Conservation (phyloP, 53 echinoderm and acorn worm genomes). For the Henricia sp. region DNA sequence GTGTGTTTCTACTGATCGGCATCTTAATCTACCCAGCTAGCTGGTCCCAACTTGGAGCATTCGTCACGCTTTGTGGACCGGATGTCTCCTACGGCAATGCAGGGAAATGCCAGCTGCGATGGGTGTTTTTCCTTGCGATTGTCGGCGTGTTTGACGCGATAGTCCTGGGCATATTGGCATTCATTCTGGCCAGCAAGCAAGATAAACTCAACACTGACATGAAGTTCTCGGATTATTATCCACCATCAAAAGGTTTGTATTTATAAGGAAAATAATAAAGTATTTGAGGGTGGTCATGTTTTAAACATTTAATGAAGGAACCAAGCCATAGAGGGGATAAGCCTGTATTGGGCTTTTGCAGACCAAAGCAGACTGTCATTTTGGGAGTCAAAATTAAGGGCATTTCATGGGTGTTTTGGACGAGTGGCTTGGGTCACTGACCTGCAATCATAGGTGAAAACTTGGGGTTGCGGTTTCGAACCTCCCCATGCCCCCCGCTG, state of each 20-base stretch:
- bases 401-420: too few relatives aligned
- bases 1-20: constrained; percentile 79
- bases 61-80: constrained; percentile 53
- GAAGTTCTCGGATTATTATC: constrained; percentile 92
- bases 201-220: constrained; percentile 90
- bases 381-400: too few relatives aligned
- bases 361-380: too few relatives aligned
- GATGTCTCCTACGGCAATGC: constrained; percentile 57
- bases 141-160: constrained; percentile 91
- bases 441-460: too few relatives aligned
- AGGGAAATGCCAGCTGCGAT: constrained; percentile 79
- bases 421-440: too few relatives aligned
- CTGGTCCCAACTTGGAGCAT: constrained; percentile 59
- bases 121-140: constrained; percentile 96
- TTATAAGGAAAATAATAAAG: too few relatives aligned
- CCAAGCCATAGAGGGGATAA: too few relatives aligned
- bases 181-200: constrained; percentile 92
- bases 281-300: too few relatives aligned
- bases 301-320: too few relatives aligned
- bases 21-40: constrained; percentile 85
- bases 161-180: constrained; percentile 88
- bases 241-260: constrained; percentile 73
- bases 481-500: too few relatives aligned
- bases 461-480: too few relatives aligned
- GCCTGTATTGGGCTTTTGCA: too few relatives aligned